Percentiles rank a stretch among this genome's conserved stretches.
Conservation (phyloP, 1,140 invertebrate genomes). For the Maconellicoccus hirsutus region DNA sequence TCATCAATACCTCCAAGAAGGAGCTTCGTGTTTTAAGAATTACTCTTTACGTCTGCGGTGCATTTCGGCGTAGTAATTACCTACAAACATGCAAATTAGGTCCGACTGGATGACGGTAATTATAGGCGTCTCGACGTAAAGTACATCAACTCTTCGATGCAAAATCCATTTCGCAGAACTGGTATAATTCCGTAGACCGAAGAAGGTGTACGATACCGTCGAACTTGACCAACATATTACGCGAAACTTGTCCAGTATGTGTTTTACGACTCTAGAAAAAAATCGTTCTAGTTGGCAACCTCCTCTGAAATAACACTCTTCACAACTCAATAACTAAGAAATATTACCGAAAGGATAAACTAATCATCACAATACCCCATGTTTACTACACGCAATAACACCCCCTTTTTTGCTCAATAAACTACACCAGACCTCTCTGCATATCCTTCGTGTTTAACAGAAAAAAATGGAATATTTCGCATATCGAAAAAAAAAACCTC, state of each 20-base stretch:
- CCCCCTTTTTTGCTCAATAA: neutral
- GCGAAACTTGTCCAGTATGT: neutral
- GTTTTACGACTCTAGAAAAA: neutral
- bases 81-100: too few relatives aligned
- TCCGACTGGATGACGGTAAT: too few relatives aligned
- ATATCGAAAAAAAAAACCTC: neutral
- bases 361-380: neutral
- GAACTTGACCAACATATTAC: too few relatives aligned
- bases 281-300: neutral
- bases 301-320: neutral
- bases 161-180: too few relatives aligned
- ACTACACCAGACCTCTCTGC: neutral
- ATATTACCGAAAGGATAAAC: neutral
- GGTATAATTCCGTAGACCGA: too few relatives aligned
- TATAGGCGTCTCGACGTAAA: too few relatives aligned
- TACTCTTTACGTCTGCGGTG: too few relatives aligned
- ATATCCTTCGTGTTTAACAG: neutral
- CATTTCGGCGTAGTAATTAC: too few relatives aligned
- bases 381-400: neutral
- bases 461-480: constrained; percentile 9
- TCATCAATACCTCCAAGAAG: too few relatives aligned
- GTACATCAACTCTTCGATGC: too few relatives aligned
- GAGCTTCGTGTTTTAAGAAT: too few relatives aligned
- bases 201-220: too few relatives aligned
- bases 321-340: neutral